Evolutionary conservation across 2,113 vertebrate genomes (phyloP).

Genomic region (Eleginops maclovinus): DNA sequence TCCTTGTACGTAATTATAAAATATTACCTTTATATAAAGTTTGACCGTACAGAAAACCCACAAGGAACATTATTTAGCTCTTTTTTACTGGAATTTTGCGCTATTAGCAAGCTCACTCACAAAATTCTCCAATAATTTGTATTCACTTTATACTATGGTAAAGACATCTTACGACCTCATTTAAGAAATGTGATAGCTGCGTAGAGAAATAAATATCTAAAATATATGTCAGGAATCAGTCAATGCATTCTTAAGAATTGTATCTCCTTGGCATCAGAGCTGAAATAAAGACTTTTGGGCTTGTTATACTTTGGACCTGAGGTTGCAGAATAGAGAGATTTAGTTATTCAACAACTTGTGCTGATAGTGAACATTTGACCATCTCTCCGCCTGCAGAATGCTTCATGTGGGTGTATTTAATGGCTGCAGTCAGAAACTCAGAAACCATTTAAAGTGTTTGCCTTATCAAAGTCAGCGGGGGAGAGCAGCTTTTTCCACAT

Average conservation of each 20-base stretch:
- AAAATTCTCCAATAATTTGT: neutral
- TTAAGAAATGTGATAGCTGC: neutral
- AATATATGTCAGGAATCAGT: no score
- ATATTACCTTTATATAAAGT: neutral
- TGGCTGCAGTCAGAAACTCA: conserved; percentile 22
- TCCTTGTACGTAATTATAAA: neutral
- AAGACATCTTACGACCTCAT: neutral
- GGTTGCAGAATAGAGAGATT: conserved; percentile 19
- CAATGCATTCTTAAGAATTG: neutral
- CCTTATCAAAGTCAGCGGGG: conserved; percentile 8
- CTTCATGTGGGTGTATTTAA: conserved; percentile 27
- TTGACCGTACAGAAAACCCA: neutral
- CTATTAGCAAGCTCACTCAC: neutral
- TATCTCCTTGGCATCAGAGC: neutral
- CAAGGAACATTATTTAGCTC: neutral
- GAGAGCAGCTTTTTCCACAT: neutral
- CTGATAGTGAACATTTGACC: conserved; percentile 37
- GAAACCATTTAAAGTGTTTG: conserved; percentile 14
- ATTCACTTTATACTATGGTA: neutral
- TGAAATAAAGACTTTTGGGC: neutral
- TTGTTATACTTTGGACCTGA: neutral
- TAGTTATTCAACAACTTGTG: conserved; percentile 27
- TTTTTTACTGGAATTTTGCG: neutral
- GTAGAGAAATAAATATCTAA: neutral
- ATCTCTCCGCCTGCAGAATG: conserved; percentile 8